phyloP scores from a whole-genome alignment of 1,140 invertebrate species.

The Megathymus violae region DNA sequence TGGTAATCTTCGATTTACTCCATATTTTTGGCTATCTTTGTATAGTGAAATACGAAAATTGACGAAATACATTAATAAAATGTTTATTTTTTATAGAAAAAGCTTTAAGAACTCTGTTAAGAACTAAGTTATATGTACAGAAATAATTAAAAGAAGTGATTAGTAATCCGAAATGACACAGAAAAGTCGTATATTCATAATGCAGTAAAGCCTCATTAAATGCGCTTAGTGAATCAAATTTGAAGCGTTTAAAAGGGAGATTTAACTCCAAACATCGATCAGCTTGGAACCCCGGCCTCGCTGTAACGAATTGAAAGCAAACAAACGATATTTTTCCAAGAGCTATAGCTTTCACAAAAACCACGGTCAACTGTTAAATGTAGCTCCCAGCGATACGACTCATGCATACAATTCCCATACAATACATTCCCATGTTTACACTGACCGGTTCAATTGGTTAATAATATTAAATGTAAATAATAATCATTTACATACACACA shows the following conservation, averaged over 20 bases:
- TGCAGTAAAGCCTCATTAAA: constrained; percentile 53
- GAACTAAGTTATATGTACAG: too few relatives aligned
- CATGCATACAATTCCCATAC: too few relatives aligned
- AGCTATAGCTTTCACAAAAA: constrained; percentile 55
- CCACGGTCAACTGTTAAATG: constrained; percentile 30
- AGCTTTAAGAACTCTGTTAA: too few relatives aligned
- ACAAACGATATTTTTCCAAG: constrained; percentile 70
- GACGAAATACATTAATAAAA: too few relatives aligned
- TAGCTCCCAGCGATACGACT: constrained; percentile 14
- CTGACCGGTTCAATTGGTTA: constrained; percentile 10
- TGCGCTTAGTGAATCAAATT: constrained; percentile 69
- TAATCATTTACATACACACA: too few relatives aligned
- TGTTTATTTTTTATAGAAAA: too few relatives aligned
- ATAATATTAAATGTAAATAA: background rate
- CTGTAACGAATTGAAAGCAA: constrained; percentile 72
- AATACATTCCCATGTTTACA: constrained; percentile 16
- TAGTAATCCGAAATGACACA: background rate
- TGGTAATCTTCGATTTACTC: too few relatives aligned
- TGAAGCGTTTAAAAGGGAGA: constrained; percentile 71
- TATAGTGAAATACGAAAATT: too few relatives aligned
- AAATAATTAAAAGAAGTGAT: too few relatives aligned
- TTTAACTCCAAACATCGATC: constrained; percentile 77
- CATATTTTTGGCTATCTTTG: too few relatives aligned
- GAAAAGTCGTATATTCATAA: constrained; percentile 15
- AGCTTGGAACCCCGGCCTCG: constrained; percentile 51